Base-by-base conservation (phyloP, 1,140 invertebrate genomes). In the Drosophila nigromelanica region DNA sequence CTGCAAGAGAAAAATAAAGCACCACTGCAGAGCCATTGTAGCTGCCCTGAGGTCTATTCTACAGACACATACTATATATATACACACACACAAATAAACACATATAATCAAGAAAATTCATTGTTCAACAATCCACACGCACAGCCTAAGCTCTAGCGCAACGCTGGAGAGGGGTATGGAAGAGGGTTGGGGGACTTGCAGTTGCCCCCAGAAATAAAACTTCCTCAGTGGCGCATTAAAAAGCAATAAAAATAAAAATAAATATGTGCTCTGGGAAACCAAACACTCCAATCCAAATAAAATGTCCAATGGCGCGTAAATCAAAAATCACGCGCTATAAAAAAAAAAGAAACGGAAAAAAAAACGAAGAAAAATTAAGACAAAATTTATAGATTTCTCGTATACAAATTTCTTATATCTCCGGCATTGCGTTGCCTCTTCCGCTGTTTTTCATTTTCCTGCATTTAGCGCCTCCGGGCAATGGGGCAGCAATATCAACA, bases 241-340 rank as follows among this genome's bases (percentile, higher is more conserved):
- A 89, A 89, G 79, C 83, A 89, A 89, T 89, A 89, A 89, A 87
- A 89, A 89, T 80, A 83, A 89, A 86, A 89, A 89, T 83, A 83
- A 89, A 86, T 82, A 86, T 82, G 82, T 64, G 68, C 82, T 54
- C 67, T 72, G 81, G 83, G 82, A 86, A 78, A 76, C 62, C 71
- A 79, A 78, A 51, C 40, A 72, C 68, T 74, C 43, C 83, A 74
- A 83, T 77, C 79, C 73, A 78, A 89, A 89, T 80, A 89, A 89
- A 89, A 83, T 81, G 61, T 72, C 85, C 83, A 80, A 89, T 69
- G 69, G 75, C 62, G 79, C 83, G 85, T 89, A 89, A 89, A 89
- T 89, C 83, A 89, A 89, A 87, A 83, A 83, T 89, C 83, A 89
- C 73, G 76, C 73, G 76, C 73, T 68, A 86, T 75, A 60, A 64